phyloP scores from a whole-genome alignment of 1,140 invertebrate genomes.

The Drosophila tsacasi region DNA sequence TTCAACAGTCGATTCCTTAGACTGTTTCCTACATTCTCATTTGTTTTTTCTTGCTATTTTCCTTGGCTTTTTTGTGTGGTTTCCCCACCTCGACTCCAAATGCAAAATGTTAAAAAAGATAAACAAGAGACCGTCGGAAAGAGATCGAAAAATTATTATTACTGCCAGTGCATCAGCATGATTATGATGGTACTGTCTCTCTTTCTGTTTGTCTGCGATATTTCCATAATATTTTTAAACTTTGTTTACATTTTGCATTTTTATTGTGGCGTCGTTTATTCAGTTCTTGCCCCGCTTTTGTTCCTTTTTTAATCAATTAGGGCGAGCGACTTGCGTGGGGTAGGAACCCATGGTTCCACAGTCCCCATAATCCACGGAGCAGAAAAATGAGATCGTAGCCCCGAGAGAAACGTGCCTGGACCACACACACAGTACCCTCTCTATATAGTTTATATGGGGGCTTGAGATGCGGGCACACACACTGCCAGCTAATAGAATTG shows the following conservation, averaged over 20 bases:
- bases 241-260: conserved; percentile 82
- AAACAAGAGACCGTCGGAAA: conserved; percentile 56
- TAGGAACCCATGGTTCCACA: conserved; percentile 1
- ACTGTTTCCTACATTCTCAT: conserved; percentile 3
- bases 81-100: conserved; percentile 32
- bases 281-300: conserved; percentile 58
- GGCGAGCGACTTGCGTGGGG: conserved; percentile 40
- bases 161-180: conserved; percentile 56
- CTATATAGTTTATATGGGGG: not conserved
- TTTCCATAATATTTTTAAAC: conserved; percentile 80
- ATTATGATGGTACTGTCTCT: conserved; percentile 38
- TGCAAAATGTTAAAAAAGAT: conserved; percentile 69
- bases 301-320: conserved; percentile 79
- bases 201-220: conserved; percentile 39
- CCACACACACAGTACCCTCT: conserved; percentile 43
- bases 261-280: conserved; percentile 73
- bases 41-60: conserved; percentile 7
- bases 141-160: conserved; percentile 72
- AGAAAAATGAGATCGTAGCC: conserved; percentile 31
- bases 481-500: conserved; percentile 67
- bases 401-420: conserved; percentile 45
- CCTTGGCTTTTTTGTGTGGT: conserved; percentile 50
- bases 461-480: conserved; percentile 57
- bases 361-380: conserved; percentile 7
- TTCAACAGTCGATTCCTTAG: not conserved